Conservation (phyloP, 1,140 invertebrate genomes). For the Hestina assimilis region DNA sequence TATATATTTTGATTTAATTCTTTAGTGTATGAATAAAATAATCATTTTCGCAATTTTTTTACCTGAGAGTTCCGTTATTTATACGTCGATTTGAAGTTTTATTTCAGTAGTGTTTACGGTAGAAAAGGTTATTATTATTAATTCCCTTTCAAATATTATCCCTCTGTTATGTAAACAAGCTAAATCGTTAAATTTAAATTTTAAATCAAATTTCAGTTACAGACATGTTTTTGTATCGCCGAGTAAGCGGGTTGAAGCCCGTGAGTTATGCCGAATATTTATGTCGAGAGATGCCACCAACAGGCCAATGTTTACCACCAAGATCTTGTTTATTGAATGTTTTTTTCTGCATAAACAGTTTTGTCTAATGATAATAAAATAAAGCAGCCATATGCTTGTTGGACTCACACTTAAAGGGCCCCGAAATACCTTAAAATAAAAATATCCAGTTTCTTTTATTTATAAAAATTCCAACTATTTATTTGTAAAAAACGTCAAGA, state of each 20-base stretch:
- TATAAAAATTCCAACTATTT: too few relatives aligned
- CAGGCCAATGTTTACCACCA: slow-evolving; percentile 48
- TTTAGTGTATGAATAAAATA: neutral
- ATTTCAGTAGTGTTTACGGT: too few relatives aligned
- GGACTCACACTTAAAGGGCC: too few relatives aligned
- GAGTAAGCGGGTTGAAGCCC: slow-evolving; percentile 46
- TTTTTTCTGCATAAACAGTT: slow-evolving; percentile 47
- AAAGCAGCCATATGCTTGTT: too few relatives aligned
- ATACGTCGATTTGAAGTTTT: too few relatives aligned
- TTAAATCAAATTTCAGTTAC: slow-evolving; percentile 70
- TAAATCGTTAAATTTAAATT: slow-evolving; percentile 74
- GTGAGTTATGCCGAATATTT: slow-evolving; percentile 67
- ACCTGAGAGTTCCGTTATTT: too few relatives aligned
- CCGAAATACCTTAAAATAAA: too few relatives aligned
- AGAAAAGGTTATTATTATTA: too few relatives aligned
- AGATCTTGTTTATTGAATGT: slow-evolving; percentile 59
- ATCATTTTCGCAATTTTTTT: neutral
- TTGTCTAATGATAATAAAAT: neutral
- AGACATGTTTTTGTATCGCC: slow-evolving; percentile 67
- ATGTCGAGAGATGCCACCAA: slow-evolving; percentile 57
- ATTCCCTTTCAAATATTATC: slow-evolving; percentile 37
- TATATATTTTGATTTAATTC: neutral
- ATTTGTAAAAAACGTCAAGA: too few relatives aligned
- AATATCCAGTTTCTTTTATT: too few relatives aligned
- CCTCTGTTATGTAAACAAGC: slow-evolving; percentile 68